Conservation (phyloP, 2,113 vertebrate genomes). For the Bufo bufo region DNA sequence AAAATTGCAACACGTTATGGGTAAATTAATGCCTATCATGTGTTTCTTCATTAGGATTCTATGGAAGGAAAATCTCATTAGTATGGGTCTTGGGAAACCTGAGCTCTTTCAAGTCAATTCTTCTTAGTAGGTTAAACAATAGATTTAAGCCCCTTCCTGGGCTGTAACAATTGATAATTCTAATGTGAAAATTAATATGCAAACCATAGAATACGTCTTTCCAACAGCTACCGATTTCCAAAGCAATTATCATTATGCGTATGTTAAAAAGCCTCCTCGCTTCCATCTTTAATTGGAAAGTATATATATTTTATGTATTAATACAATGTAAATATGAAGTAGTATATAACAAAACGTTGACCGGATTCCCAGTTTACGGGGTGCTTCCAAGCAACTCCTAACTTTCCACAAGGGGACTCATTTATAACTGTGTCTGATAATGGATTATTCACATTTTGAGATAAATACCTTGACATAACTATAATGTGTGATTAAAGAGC, state of each 20-base stretch:
- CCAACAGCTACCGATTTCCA: slow-evolving; percentile 10
- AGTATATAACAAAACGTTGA: background rate
- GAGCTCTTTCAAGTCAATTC: slow-evolving; percentile 49
- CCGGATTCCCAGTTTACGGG: background rate
- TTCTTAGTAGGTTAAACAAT: slow-evolving; percentile 57
- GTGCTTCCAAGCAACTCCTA: background rate
- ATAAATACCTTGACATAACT: too few species aligned
- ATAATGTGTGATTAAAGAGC: too few species aligned
- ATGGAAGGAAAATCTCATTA: slow-evolving; percentile 51
- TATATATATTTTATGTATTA: background rate
- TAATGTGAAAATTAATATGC: slow-evolving; percentile 50
- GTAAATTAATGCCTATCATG: slow-evolving; percentile 54
- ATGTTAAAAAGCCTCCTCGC: background rate
- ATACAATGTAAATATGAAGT: background rate
- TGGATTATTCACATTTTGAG: too few species aligned
- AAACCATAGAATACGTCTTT: slow-evolving; percentile 30
- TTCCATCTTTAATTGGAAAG: background rate
- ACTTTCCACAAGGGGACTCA: background rate
- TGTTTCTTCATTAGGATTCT: slow-evolving; percentile 46
- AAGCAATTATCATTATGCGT: slow-evolving; percentile 18
- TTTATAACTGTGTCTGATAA: too few species aligned
- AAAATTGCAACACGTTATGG: slow-evolving; percentile 45
- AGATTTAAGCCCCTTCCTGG: slow-evolving; percentile 50
- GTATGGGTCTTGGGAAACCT: slow-evolving; percentile 50
- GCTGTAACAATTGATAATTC: slow-evolving; percentile 57